Conservation (phyloP, 2,888 invertebrate species). For the Erynnis tages region DNA sequence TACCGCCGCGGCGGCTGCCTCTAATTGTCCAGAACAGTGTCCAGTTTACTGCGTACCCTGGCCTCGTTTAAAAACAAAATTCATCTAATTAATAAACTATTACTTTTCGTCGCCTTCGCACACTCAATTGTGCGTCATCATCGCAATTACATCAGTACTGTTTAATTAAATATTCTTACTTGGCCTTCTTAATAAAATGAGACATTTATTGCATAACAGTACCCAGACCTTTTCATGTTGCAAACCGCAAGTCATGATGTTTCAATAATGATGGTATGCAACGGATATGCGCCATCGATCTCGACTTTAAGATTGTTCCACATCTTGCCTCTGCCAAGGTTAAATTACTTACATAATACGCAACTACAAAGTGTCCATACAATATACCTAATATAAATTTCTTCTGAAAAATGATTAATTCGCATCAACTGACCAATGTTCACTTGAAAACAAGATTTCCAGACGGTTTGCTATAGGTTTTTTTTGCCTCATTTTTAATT, state of each 20-base stretch:
- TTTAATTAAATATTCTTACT: slow-evolving; percentile 3
- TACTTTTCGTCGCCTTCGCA: slow-evolving; percentile 4
- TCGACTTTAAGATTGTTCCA: slow-evolving; percentile 46
- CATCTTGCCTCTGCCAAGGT: slow-evolving; percentile 52
- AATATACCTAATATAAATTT: background rate
- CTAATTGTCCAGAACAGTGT: slow-evolving; percentile 15
- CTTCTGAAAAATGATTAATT: no score
- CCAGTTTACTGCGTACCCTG: background rate
- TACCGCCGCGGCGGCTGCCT: background rate
- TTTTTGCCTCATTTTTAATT: no score
- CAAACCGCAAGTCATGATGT: slow-evolving; percentile 31
- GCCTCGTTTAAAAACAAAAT: slow-evolving; percentile 5
- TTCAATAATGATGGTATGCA: slow-evolving; percentile 46
- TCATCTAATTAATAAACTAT: background rate
- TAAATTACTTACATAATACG: slow-evolving; percentile 36
- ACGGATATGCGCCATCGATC: slow-evolving; percentile 47
- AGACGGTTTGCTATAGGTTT: no score
- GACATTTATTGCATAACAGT: slow-evolving; percentile 1
- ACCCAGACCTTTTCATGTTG: background rate
- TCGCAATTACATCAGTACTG: background rate
- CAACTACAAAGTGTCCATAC: slow-evolving; percentile 13
- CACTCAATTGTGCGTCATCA: background rate
- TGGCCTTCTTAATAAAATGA: background rate
- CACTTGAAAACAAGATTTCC: background rate
- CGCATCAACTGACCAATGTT: no score